These are phyloP conservation scores for Drosophila parvula DNA, from an alignment of 1,140 invertebrate species.

Conservation along the genomic window DNA sequence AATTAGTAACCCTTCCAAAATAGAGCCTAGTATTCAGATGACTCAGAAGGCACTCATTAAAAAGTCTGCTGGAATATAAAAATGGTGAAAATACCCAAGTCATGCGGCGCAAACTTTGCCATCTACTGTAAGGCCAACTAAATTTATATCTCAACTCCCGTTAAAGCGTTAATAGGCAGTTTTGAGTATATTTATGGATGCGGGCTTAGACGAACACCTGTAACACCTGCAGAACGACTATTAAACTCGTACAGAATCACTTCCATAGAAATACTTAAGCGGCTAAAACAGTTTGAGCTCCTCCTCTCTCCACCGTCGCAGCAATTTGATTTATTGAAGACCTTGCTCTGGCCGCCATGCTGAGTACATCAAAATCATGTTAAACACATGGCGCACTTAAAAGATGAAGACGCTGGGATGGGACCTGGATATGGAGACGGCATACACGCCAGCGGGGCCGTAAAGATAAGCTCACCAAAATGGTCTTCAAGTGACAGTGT, in stretches of 20 bases:
- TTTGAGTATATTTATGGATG: slow-evolving; percentile 4
- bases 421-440: background rate
- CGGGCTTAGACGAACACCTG: slow-evolving; percentile 5
- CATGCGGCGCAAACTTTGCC: background rate
- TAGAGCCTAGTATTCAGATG: background rate
- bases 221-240: slow-evolving; percentile 18
- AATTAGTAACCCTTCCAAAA: background rate
- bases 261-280: slow-evolving; percentile 56
- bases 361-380: slow-evolving; percentile 65
- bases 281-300: slow-evolving; percentile 27
- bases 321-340: slow-evolving; percentile 73
- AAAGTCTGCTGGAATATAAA: background rate
- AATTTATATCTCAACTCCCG: slow-evolving; percentile 20
- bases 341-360: slow-evolving; percentile 34
- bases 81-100: background rate
- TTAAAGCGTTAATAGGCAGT: slow-evolving; percentile 29
- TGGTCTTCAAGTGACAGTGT: slow-evolving; percentile 57
- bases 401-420: slow-evolving; percentile 5
- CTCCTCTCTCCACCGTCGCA: background rate
- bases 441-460: slow-evolving; percentile 8
- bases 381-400: slow-evolving; percentile 63
- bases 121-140: background rate
- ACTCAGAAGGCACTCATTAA: slow-evolving; percentile 5
- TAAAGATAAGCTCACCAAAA: slow-evolving; percentile 61
- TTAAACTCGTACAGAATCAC: slow-evolving; percentile 32